phyloP scores from a whole-genome alignment of 2,888 invertebrate species.

The Nineta flava region DNA sequence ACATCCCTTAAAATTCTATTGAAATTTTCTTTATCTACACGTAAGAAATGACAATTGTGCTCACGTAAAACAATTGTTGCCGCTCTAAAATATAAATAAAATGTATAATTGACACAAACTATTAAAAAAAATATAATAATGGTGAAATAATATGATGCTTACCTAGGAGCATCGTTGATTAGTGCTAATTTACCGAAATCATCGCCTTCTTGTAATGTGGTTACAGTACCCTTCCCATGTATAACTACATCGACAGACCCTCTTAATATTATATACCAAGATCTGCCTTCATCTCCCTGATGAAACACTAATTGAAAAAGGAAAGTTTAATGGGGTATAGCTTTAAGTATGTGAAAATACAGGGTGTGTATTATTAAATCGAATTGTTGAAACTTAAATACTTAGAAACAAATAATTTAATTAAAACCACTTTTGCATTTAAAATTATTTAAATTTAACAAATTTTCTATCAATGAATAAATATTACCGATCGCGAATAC shows the following conservation, averaged over 20 bases:
- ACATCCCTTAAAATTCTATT: slow-evolving; percentile 68
- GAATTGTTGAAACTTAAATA: too few species aligned
- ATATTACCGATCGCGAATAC: too few species aligned
- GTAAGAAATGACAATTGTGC: slow-evolving; percentile 66
- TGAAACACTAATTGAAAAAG: slow-evolving; percentile 46
- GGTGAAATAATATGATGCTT: slow-evolving; percentile 15
- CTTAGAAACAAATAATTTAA: too few species aligned
- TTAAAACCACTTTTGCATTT: too few species aligned
- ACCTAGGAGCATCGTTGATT: slow-evolving; percentile 73
- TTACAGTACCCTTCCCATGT: slow-evolving; percentile 70
- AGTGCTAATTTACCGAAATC: slow-evolving; percentile 77
- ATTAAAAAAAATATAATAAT: not conserved
- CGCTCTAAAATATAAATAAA: slow-evolving; percentile 36
- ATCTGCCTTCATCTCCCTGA: slow-evolving; percentile 70
- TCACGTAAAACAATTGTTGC: slow-evolving; percentile 68
- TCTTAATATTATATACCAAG: slow-evolving; percentile 70
- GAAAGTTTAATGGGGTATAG: not conserved
- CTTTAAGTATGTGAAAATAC: too few species aligned
- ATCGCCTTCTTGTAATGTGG: slow-evolving; percentile 67
- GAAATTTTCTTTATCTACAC: slow-evolving; percentile 75
- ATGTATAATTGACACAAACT: not conserved
- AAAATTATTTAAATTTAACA: too few species aligned
- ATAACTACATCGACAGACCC: slow-evolving; percentile 75
- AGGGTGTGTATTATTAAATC: too few species aligned
- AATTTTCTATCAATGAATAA: too few species aligned